These are phyloP conservation scores for Erythrocercus mccallii DNA, from an alignment of 2,113 vertebrate genomes.

Conservation along the genomic window DNA sequence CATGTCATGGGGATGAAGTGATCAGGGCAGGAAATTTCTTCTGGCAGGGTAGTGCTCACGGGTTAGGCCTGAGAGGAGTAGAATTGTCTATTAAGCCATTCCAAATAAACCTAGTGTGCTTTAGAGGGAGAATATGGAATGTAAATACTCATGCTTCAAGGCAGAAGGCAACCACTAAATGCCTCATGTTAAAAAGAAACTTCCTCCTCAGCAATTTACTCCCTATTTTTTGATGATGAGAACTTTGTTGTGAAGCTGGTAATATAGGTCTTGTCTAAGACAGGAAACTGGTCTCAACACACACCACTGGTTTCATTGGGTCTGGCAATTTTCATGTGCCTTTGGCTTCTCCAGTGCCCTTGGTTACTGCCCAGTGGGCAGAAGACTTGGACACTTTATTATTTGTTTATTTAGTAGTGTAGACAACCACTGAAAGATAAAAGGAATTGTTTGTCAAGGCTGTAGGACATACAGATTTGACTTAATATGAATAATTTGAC, in stretches of 20 bases:
- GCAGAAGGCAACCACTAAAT: conserved; percentile 53
- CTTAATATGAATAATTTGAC: neutral
- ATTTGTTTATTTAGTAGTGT: neutral
- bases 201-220: conserved; percentile 49
- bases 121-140: conserved; percentile 7
- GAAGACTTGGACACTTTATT: neutral
- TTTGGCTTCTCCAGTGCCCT: neutral
- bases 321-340: neutral
- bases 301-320: neutral
- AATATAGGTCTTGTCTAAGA: neutral
- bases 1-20: neutral
- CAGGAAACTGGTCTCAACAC: conserved; percentile 6
- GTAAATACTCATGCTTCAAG: conserved; percentile 49
- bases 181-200: conserved; percentile 25
- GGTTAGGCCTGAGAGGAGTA: neutral
- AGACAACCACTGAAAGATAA: neutral
- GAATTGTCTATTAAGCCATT: neutral
- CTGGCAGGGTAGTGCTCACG: neutral
- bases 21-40: neutral
- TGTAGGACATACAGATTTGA: neutral
- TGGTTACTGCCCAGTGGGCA: neutral
- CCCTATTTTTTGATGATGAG: neutral
- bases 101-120: conserved; percentile 13
- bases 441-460: neutral
- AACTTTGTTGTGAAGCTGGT: conserved; percentile 1